Percentiles rank a stretch among this genome's conserved stretches.
These are phyloP conservation scores for Leuctra nigra DNA, from an alignment of 2,888 invertebrate species.

Conservation along the genomic window DNA sequence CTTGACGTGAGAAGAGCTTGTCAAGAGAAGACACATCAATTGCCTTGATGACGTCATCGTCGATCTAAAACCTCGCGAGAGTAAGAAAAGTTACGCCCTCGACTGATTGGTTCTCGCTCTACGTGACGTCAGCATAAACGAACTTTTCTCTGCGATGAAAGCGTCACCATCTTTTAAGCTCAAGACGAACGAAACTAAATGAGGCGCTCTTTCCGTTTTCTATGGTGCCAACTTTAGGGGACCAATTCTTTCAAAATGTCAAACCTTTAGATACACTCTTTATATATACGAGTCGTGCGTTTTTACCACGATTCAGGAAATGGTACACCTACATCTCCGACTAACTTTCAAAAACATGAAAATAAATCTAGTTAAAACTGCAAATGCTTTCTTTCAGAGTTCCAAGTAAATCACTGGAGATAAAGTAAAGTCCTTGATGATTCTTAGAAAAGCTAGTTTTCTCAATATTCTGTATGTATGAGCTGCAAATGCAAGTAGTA, in stretches of 20 bases:
- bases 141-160: background rate
- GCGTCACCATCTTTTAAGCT: constrained; percentile 8
- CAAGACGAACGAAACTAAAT: constrained; percentile 10
- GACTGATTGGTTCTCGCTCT: constrained; percentile 8
- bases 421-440: too few relatives aligned
- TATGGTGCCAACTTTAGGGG: constrained; percentile 12
- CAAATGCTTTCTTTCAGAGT: background rate
- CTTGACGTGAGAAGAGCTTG: constrained; percentile 6
- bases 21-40: constrained; percentile 11
- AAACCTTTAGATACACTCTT: background rate
- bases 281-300: background rate
- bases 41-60: constrained; percentile 7
- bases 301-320: background rate
- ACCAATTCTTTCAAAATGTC: constrained; percentile 8
- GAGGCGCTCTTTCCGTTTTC: constrained; percentile 11
- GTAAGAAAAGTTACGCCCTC: constrained; percentile 5
- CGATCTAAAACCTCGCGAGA: constrained; percentile 2
- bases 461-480: too few relatives aligned
- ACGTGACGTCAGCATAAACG: constrained; percentile 14
- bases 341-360: background rate
- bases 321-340: constrained; percentile 2
- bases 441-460: too few relatives aligned
- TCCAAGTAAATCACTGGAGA: too few relatives aligned
- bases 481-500: too few relatives aligned
- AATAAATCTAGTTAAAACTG: constrained; percentile 1